Percentiles rank a stretch among this genome's conserved stretches.
These are phyloP conservation scores for Drosophila sordidapex DNA, from an alignment of 2,888 invertebrate species.

Conservation along the genomic window DNA sequence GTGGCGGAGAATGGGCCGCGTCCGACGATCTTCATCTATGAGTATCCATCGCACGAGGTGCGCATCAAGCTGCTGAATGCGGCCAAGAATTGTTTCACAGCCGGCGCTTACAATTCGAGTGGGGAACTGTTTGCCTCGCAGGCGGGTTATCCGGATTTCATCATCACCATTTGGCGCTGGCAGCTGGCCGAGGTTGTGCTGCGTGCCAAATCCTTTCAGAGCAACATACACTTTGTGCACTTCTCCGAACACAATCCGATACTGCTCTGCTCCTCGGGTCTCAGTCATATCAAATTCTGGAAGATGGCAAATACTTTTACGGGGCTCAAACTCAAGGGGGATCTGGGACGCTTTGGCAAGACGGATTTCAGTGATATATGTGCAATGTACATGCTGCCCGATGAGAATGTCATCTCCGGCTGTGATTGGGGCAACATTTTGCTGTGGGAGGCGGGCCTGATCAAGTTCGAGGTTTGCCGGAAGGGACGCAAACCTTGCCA, in stretches of 20 bases:
- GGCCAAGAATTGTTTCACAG: slow-evolving; percentile 90
- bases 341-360: slow-evolving; percentile 95
- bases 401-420: slow-evolving; percentile 95
- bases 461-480: slow-evolving; percentile 92
- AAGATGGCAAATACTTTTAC: slow-evolving; percentile 96
- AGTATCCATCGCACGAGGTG: slow-evolving; percentile 92
- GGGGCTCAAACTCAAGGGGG: slow-evolving; percentile 94
- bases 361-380: slow-evolving; percentile 96
- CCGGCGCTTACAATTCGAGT: slow-evolving; percentile 91
- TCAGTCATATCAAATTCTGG: slow-evolving; percentile 95
- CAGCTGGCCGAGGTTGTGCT: slow-evolving; percentile 90
- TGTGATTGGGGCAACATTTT: slow-evolving; percentile 96
- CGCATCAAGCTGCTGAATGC: slow-evolving; percentile 91
- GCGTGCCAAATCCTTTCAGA: slow-evolving; percentile 92
- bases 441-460: slow-evolving; percentile 95
- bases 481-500: slow-evolving; percentile 91
- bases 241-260: slow-evolving; percentile 93
- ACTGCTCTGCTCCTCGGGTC: slow-evolving; percentile 91
- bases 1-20: slow-evolving; percentile 92
- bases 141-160: slow-evolving; percentile 94
- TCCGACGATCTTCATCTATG: slow-evolving; percentile 92
- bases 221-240: slow-evolving; percentile 91
- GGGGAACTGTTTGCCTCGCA: slow-evolving; percentile 90
- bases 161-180: slow-evolving; percentile 96
- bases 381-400: slow-evolving; percentile 93